Base-by-base conservation (phyloP, 2,797 vertebrate species). In the Sebastes steindachneri region DNA sequence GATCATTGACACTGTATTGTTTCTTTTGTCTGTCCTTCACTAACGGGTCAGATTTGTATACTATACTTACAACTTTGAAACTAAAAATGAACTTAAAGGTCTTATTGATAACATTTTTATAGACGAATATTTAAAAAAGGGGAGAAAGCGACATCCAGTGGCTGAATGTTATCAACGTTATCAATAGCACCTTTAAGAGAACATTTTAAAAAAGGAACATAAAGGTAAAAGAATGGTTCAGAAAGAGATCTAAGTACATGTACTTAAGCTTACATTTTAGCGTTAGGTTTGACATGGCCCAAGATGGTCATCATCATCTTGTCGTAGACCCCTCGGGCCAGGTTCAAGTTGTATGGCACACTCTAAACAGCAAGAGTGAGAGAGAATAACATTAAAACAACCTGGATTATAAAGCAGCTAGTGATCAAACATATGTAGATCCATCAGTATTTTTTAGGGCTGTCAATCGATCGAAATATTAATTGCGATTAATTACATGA, bases 251-350 rank as follows among this genome's bases (percentile, higher is more conserved):
- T 3, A 9, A 31, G 4, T 19, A 17, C n/a, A 31, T 15, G 9
- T 2, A 3, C 3, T 2, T 25, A 9, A n/a, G 62, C 95, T 94
- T 73, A 96, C 96, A 95, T 96, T 91, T 95, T 96, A 37, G 95
- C 95, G 9, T 95, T 88, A 0, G 95, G 94, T 79, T 96, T 96
- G 45, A 96, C 91, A 9, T 95, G 84, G n/a, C 95, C 96, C 79
- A 90, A 78, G 81, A 96, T 95, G 25, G 96, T 96, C 88, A 96
- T 93, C 93, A 96, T 93, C 91, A 96, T 94, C 83, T 96, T 96
- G 93, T 96, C 95, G 23, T 96, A 96, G 69, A 96, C 84, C 1
- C 96, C 96, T 41, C 95, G 87, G 29, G 94, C 90, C 80, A 96
- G 92, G 63, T 96, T 95, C 83, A 96, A 69, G 91, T 95, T 96